Evolutionary conservation across 2,888 invertebrate species (phyloP), one percentile per base, ranked within the genome.

Genomic region (Lacanobia wlatinum): DNA sequence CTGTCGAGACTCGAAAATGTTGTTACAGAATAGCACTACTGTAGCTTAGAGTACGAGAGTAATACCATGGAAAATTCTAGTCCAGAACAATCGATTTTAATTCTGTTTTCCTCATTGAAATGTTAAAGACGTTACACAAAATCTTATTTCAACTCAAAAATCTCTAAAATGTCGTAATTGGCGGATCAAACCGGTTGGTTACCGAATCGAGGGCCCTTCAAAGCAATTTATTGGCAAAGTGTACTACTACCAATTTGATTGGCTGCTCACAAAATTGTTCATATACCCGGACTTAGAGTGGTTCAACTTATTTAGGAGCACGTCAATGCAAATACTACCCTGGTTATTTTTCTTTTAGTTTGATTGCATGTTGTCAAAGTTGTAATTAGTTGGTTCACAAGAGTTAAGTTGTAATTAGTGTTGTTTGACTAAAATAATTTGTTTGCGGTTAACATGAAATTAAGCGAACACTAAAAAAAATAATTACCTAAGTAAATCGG

Each of bases 181-280:
- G 50, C 28, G 38, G 43, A 50, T 58, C 38, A 77, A 70, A 61
- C 1, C 43, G 38, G 40, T 18, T 23, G 71, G n/a, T 70, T 50
- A 28, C 23, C 56, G 28, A 69, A 23, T 61, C 56, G 34, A 77
- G 70, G n/a, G 43, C 34, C 10, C 43, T 56, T 70, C 50, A 70
- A 70, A 78, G 61, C 70, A 38, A 56, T 78, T 61, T 56, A 58
- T 46, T 50, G 50, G 56, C 9, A 12, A 62, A 77, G 59, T 40
- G 56, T 52, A 77, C 59, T 48, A 40, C 74, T 68, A 10, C 40
- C 38, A 60, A 70, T 12, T 56, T 62, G 14, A 61, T 62, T 70
- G 50, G 61, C 50, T 46, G 60, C 10, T 70, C 71, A 75, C 18
- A 12, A 70, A 78, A 75, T 61, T 43, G 74, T 70, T 78, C 61